Percentiles rank a stretch among this genome's conserved stretches.
phyloP scores from a whole-genome alignment of 2,888 invertebrate genomes.

The Athripsodes cinereus region DNA sequence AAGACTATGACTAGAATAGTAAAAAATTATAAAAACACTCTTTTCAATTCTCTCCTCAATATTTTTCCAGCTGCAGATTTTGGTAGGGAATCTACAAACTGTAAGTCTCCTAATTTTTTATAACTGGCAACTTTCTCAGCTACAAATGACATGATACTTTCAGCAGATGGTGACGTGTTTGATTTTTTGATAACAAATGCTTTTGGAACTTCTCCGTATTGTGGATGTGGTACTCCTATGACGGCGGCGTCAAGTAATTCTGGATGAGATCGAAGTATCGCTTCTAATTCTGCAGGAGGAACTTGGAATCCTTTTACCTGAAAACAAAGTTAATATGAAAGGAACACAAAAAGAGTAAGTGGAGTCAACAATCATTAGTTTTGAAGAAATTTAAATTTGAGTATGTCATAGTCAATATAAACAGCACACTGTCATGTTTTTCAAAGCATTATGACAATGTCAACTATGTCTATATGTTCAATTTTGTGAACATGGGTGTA shows the following conservation, averaged over 20 bases:
- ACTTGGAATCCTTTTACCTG: conserved; percentile 49
- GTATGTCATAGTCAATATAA: too few relatives aligned
- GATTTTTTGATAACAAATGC: conserved; percentile 56
- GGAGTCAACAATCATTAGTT: too few relatives aligned
- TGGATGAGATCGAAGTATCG: conserved; percentile 55
- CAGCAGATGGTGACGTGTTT: conserved; percentile 37
- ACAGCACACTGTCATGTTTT: too few relatives aligned
- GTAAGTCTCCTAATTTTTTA: conserved; percentile 66
- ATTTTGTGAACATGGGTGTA: too few relatives aligned
- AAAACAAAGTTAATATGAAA: conserved; percentile 32
- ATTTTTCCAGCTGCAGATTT: conserved; percentile 77
- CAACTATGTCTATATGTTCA: too few relatives aligned
- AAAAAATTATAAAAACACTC: conserved; percentile 25
- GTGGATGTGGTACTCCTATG: conserved; percentile 58
- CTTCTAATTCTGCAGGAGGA: conserved; percentile 36
- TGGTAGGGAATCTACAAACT: conserved; percentile 64
- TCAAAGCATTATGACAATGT: too few relatives aligned
- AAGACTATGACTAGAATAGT: too few relatives aligned
- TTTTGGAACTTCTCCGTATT: conserved; percentile 61
- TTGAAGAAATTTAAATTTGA: too few relatives aligned
- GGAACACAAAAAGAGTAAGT: too few relatives aligned
- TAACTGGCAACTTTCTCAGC: conserved; percentile 67
- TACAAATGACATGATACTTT: conserved; percentile 58
- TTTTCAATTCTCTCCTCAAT: conserved; percentile 56
- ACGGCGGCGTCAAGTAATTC: conserved; percentile 69